A percentile compares a stretch with the other conserved stretches of the same genome.
phyloP scores from a whole-genome alignment of 2,113 vertebrate genomes.

The Fulica atra region DNA sequence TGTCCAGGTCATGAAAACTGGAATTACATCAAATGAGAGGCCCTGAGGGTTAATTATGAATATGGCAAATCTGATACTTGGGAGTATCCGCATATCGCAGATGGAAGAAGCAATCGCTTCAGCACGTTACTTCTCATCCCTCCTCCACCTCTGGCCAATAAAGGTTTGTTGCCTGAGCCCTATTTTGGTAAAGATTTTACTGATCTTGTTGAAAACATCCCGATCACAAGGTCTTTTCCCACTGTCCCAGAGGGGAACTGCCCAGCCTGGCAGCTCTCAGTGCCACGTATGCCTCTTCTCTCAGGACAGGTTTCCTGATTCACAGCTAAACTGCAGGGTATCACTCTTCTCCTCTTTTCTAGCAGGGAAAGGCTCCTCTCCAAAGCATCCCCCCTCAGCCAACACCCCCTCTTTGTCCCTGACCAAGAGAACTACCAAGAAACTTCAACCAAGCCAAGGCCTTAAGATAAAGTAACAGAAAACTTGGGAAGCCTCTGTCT shows the following conservation, averaged over 20 bases:
- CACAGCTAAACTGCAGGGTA: background rate
- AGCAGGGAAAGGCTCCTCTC: background rate
- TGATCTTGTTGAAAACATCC: background rate
- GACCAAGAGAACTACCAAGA: background rate
- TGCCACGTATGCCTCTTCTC: fast-evolving
- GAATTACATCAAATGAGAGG: slow-evolving; percentile 19
- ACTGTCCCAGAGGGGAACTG: background rate
- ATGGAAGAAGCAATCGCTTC: background rate
- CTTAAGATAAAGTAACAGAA: background rate
- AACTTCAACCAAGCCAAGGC: background rate
- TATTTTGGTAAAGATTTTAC: background rate
- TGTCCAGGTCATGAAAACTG: background rate
- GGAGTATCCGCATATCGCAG: background rate
- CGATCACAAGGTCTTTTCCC: background rate
- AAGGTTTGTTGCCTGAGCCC: background rate
- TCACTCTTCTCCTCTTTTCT: background rate
- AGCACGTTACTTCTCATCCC: background rate
- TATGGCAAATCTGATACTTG: background rate
- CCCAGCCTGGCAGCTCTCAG: background rate
- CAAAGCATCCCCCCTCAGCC: background rate
- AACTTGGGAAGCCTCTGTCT: background rate
- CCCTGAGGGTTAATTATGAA: slow-evolving; percentile 18
- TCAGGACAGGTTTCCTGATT: background rate
- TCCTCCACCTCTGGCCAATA: background rate
- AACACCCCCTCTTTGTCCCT: background rate